Evolutionary conservation across 2,888 invertebrate genomes (phyloP), one percentile per base, ranked within the genome.

Genomic region (Pedicia rivosa): DNA sequence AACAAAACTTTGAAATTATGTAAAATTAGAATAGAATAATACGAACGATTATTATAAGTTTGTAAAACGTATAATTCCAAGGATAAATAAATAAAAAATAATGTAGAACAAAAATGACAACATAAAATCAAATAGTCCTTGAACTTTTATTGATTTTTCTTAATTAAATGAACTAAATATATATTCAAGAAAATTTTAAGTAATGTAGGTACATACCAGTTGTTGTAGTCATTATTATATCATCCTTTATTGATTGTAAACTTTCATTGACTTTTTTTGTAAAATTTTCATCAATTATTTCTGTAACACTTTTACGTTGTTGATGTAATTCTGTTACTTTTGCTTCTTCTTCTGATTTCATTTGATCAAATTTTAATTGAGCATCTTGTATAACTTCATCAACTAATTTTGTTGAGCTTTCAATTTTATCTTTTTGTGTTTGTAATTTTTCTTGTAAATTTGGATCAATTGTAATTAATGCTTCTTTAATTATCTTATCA

Each of bases 391-490:
- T 26, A 4, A 20, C 28, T 27, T 28, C 34, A 24, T 12, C 12
- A 14, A 35, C n/a, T n/a, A 38, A 20, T 32, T 29, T 31, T 5
- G 30, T 19, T 2, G 36, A 29, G 34, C 40, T 36, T 37, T 45
- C 44, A 36, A 44, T 43, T 40, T 43, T 46, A 25, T 44, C 43
- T 28, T 42, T 47, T 39, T 43, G 43, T 10, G 31, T 40, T 15
- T 33, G 28, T 30, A 45, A 20, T 34, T 43, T 43, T 8, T 37
- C 19, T 24, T 43, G 43, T 25, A 46, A 28, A 35, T 44, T 41
- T 20, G 43, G 38, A 39, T 44, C 46, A 22, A 35, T 20, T 10
- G 25, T 17, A 17, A 35, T 26, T 9, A 32, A 20, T 3, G 32
- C 22, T 13, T 32, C 22, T 20, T 32, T 20, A 8, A 22, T 4